These are phyloP conservation scores for Dynastes maya DNA, from an alignment of 2,888 invertebrate genomes.

Conservation along the genomic window DNA sequence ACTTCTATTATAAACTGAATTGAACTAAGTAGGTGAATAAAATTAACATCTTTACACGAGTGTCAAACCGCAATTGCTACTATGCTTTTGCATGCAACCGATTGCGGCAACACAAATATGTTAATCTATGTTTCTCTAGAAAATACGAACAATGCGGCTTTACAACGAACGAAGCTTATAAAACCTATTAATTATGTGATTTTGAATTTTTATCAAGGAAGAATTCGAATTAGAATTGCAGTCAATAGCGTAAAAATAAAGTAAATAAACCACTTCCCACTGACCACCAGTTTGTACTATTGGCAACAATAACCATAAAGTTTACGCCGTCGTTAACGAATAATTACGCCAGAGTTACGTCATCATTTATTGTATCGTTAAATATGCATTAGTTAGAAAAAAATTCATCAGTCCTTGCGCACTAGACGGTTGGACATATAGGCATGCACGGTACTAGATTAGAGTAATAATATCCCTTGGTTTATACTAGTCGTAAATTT, in stretches of 20 bases:
- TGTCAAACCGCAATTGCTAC: too few relatives aligned
- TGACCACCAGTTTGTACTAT: conserved; percentile 31
- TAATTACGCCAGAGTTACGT: conserved; percentile 42
- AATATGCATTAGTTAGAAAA: conserved; percentile 44
- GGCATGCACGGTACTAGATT: conserved; percentile 23
- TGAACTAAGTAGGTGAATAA: background rate
- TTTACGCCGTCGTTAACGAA: conserved; percentile 42
- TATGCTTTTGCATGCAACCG: too few relatives aligned
- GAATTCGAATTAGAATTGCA: conserved; percentile 35
- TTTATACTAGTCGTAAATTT: conserved; percentile 45
- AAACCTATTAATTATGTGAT: conserved; percentile 6
- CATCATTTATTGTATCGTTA: conserved; percentile 47
- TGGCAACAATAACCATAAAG: conserved; percentile 45
- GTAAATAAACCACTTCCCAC: conserved; percentile 37
- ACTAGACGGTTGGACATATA: background rate
- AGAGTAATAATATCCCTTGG: conserved; percentile 42
- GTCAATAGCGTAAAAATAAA: conserved; percentile 4
- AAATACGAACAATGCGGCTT: background rate
- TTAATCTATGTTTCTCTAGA: background rate
- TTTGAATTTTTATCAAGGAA: conserved; percentile 25
- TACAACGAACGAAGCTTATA: background rate
- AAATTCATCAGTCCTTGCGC: conserved; percentile 14
- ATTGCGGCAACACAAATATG: too few relatives aligned
- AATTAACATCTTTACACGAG: too few relatives aligned
- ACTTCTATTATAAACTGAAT: background rate